Evolutionary conservation across 2,888 invertebrate species (phyloP).

Genomic region (Imbricaverruca yamaguchii): DNA sequence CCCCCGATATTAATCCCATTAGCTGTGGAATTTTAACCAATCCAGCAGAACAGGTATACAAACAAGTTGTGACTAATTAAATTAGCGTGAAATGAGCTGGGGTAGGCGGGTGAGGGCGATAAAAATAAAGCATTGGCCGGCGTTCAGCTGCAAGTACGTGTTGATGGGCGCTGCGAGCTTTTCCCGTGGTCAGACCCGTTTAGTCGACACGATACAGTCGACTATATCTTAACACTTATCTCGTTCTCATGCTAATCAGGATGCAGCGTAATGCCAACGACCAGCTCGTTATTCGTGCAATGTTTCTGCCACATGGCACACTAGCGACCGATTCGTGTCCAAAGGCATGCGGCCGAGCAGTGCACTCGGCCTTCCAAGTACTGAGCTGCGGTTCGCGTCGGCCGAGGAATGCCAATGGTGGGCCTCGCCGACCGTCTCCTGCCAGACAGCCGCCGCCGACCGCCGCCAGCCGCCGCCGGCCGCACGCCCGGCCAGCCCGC

Average conservation of each 20-base stretch:
- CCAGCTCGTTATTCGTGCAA: not conserved
- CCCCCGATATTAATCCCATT: not conserved
- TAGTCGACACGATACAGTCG: not conserved
- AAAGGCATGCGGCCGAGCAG: not conserved
- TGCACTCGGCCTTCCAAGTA: not conserved
- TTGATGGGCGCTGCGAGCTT: not conserved
- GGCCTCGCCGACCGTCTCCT: not conserved
- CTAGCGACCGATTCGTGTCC: not conserved
- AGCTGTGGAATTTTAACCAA: constrained; percentile 15
- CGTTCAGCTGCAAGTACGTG: not conserved
- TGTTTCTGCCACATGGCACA: not conserved
- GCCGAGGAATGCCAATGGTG: not conserved
- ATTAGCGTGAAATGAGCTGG: constrained; percentile 18
- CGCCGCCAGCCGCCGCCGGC: not conserved
- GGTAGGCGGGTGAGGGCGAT: not conserved
- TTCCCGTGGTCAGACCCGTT: not conserved
- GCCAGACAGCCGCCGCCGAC: not conserved
- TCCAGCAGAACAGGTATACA: constrained; percentile 16
- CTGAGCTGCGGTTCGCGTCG: not conserved
- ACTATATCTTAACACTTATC: constrained; percentile 10
- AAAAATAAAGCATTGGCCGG: not conserved
- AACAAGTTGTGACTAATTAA: constrained; percentile 22
- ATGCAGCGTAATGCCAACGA: not conserved
- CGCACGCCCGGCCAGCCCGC: not conserved
- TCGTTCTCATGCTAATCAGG: constrained; percentile 14